Evolutionary conservation across 2,113 vertebrate genomes (phyloP).

Genomic region (Rutilus rutilus): DNA sequence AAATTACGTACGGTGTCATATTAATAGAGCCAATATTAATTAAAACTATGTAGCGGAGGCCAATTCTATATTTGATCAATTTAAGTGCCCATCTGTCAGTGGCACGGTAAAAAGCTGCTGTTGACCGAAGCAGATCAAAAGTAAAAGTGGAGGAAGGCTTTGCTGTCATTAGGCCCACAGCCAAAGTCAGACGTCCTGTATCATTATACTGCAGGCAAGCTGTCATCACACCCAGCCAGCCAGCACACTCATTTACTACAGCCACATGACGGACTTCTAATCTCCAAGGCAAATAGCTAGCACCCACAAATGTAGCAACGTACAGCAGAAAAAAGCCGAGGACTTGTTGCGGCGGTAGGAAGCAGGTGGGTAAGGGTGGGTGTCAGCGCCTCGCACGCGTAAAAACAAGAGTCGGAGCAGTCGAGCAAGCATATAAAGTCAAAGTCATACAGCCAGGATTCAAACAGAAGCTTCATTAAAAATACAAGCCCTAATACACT

Average conservation of each 20-base stretch:
- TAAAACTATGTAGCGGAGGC: constrained; percentile 56
- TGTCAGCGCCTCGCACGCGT: background rate
- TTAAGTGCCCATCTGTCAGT: constrained; percentile 66
- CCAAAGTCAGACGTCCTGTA: constrained; percentile 58
- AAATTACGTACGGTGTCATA: constrained; percentile 61
- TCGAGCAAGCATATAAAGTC: constrained; percentile 1
- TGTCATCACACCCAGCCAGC: constrained; percentile 54
- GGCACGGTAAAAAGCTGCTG: constrained; percentile 56
- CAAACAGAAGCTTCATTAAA: constrained; percentile 66
- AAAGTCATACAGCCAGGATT: constrained; percentile 51
- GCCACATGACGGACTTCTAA: constrained; percentile 57
- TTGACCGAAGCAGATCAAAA: constrained; percentile 64
- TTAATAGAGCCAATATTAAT: constrained; percentile 65
- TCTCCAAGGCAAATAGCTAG: constrained; percentile 61
- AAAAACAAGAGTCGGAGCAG: constrained; percentile 11
- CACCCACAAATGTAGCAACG: constrained; percentile 33
- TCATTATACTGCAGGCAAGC: constrained; percentile 59
- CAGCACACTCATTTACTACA: constrained; percentile 53
- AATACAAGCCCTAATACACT: constrained; percentile 62
- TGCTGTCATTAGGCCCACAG: constrained; percentile 62
- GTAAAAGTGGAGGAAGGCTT: constrained; percentile 64
- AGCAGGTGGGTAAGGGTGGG: constrained; percentile 7
- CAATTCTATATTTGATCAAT: constrained; percentile 64
- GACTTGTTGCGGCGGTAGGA: constrained; percentile 40
- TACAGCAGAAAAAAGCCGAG: constrained; percentile 15